Evolutionary conservation across 2,888 invertebrate species (phyloP).

Genomic region (Dorcus parallelipipedus): DNA sequence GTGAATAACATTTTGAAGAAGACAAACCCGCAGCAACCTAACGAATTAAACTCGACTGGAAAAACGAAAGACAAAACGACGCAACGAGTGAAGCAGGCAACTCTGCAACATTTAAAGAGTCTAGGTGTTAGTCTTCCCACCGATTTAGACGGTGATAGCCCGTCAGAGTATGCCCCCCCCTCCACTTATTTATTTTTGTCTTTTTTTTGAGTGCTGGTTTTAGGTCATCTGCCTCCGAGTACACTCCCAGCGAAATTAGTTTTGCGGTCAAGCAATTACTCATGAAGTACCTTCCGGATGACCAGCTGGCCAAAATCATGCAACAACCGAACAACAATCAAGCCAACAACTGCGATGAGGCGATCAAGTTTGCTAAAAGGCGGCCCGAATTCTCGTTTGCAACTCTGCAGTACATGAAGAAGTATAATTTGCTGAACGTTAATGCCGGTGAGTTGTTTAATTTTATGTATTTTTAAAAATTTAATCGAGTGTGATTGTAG

Average conservation of each 20-base stretch:
- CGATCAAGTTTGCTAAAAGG: slow-evolving; percentile 31
- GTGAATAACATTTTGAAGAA: slow-evolving; percentile 55
- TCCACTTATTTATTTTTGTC: no score
- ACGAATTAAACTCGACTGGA: neutral
- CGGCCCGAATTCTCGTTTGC: slow-evolving; percentile 66
- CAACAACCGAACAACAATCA: slow-evolving; percentile 10
- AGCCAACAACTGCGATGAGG: slow-evolving; percentile 11
- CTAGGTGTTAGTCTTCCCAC: slow-evolving; percentile 40
- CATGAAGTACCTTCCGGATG: slow-evolving; percentile 55
- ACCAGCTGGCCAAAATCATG: slow-evolving; percentile 45
- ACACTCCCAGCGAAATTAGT: slow-evolving; percentile 49
- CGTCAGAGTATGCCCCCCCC: no score
- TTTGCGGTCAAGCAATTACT: slow-evolving; percentile 56
- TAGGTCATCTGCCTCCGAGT: slow-evolving; percentile 21
- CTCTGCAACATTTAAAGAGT: slow-evolving; percentile 42
- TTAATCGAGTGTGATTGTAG: neutral
- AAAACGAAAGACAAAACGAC: slow-evolving; percentile 32
- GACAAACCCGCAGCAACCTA: slow-evolving; percentile 26
- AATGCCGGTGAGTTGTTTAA: neutral
- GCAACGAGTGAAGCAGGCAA: slow-evolving; percentile 42
- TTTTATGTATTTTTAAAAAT: neutral
- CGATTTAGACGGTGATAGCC: slow-evolving; percentile 24
- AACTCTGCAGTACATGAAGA: slow-evolving; percentile 69
- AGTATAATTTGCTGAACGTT: slow-evolving; percentile 54
- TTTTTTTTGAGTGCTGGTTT: neutral